Percentiles rank a stretch among this genome's conserved stretches.
Evolutionary conservation across 2,113 vertebrate genomes (phyloP).

Genomic region (Isurus oxyrinchus): DNA sequence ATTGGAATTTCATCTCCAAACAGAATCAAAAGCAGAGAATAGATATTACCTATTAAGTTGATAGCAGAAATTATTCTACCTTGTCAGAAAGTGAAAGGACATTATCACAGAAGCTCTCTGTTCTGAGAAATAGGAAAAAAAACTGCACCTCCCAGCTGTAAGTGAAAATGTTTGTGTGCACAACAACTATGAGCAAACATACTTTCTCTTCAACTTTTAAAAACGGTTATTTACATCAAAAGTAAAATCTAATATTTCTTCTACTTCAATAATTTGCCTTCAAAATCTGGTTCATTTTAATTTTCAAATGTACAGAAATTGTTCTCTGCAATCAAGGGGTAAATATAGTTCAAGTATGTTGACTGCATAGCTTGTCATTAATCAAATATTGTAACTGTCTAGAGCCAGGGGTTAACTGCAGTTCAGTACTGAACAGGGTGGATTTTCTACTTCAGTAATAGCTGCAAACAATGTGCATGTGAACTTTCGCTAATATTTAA

Average conservation of each 20-base stretch:
- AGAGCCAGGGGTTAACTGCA: conserved; percentile 22
- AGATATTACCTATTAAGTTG: background rate
- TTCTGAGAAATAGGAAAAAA: background rate
- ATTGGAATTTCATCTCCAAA: background rate
- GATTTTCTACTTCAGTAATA: background rate
- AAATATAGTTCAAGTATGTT: background rate
- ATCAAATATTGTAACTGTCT: background rate
- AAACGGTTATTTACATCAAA: background rate
- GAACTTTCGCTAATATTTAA: background rate
- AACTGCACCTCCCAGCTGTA: background rate
- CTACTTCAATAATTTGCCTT: background rate
- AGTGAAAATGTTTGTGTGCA: background rate
- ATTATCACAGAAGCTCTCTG: background rate
- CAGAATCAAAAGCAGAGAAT: background rate
- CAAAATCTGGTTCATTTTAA: background rate
- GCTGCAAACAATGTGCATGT: background rate
- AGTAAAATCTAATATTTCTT: background rate
- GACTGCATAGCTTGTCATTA: background rate
- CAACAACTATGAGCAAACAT: background rate
- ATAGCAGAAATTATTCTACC: background rate
- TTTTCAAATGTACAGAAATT: background rate
- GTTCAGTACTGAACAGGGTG: background rate
- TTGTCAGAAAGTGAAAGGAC: background rate
- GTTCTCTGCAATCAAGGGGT: background rate
- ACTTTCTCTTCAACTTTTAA: background rate